Evolutionary conservation across 2,797 vertebrate genomes (phyloP).

Genomic region (Hafferia zeledoni): DNA sequence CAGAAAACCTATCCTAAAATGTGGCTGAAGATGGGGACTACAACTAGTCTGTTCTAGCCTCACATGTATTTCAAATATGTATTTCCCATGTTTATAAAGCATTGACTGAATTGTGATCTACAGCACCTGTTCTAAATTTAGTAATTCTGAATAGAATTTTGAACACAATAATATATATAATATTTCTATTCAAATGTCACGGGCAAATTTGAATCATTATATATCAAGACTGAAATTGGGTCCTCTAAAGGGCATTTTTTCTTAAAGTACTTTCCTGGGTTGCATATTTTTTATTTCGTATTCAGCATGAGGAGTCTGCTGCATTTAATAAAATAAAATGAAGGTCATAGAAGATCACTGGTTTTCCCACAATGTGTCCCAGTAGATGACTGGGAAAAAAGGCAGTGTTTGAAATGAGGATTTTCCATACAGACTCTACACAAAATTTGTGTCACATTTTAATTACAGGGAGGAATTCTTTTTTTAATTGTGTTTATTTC

Average conservation of each 20-base stretch:
- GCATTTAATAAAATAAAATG: slow-evolving; percentile 76
- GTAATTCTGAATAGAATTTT: slow-evolving; percentile 25
- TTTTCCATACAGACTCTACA: not conserved
- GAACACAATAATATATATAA: slow-evolving; percentile 44
- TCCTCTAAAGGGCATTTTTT: slow-evolving; percentile 50
- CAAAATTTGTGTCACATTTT: slow-evolving; percentile 5
- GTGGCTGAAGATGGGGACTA: not conserved
- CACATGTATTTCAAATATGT: not conserved
- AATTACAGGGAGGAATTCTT: slow-evolving; percentile 27
- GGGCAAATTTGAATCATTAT: slow-evolving; percentile 22
- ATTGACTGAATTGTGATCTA: not conserved
- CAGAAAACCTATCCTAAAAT: not conserved
- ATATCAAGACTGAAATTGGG: slow-evolving; percentile 23
- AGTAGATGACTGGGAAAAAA: slow-evolving; percentile 60
- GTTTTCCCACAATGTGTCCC: slow-evolving; percentile 20
- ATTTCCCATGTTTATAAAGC: not conserved
- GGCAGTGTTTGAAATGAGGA: slow-evolving; percentile 64
- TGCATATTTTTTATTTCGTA: slow-evolving; percentile 67
- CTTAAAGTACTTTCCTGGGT: slow-evolving; percentile 59
- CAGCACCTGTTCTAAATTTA: slow-evolving; percentile 36
- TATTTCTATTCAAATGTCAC: slow-evolving; percentile 48
- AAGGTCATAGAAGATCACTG: slow-evolving; percentile 62
- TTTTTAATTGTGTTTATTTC: slow-evolving; percentile 25
- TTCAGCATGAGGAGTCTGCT: slow-evolving; percentile 66
- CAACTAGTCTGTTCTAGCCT: not conserved